Evolutionary conservation across 92 coral and sea anemone genomes (phyloP).

Genomic region (Chrysogorgia sp.): DNA sequence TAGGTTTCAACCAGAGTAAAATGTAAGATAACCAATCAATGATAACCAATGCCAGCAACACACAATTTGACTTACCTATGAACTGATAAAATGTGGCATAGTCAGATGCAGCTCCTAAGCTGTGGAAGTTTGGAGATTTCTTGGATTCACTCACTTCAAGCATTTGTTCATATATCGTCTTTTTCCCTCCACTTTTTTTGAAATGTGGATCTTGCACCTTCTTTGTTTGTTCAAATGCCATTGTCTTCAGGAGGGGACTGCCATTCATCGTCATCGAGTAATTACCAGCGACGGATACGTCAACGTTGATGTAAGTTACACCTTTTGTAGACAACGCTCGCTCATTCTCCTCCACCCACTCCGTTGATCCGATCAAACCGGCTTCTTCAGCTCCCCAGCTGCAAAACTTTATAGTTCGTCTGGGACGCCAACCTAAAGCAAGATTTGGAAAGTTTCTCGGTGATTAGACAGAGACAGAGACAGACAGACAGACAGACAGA

Average conservation of each 20-base stretch:
- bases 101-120: conserved; percentile 85
- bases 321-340: conserved; percentile 69
- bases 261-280: conserved; percentile 50
- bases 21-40: too few species aligned
- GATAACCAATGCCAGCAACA: too few species aligned
- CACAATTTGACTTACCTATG: conserved; percentile 58
- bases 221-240: neutral
- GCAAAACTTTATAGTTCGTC: conserved; percentile 87
- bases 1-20: too few species aligned
- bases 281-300: conserved; percentile 73
- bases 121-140: conserved; percentile 45
- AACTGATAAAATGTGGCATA: conserved; percentile 77
- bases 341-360: conserved; percentile 89
- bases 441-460: neutral
- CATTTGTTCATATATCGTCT: conserved; percentile 76
- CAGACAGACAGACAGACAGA: neutral
- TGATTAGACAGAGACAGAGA: neutral
- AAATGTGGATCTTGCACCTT: conserved; percentile 74
- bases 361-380: conserved; percentile 84
- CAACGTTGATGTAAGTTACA: conserved; percentile 76
- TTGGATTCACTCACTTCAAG: conserved; percentile 56
- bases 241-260: conserved; percentile 23
- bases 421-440: conserved; percentile 56
- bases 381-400: conserved; percentile 98
- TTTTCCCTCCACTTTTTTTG: conserved; percentile 58